Percentiles rank a stretch among this genome's conserved stretches.
Conservation (phyloP, 2,888 invertebrate genomes). For the Plebejus argus region DNA sequence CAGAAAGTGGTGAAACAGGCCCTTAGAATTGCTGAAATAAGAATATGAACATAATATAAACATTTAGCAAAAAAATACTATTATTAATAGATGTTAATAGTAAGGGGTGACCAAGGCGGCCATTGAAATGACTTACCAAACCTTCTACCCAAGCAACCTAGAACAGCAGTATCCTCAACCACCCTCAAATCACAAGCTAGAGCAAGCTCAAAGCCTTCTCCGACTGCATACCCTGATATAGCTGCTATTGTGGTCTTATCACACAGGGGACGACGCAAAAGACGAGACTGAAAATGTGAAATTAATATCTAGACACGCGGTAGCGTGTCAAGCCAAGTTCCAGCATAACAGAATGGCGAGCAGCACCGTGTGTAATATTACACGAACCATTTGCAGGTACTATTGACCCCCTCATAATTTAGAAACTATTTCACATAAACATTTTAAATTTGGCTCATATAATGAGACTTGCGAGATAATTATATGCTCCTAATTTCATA, state of each 20-base stretch:
- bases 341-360: too few species aligned
- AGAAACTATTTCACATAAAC: too few species aligned
- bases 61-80: neutral
- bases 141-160: constrained; percentile 93
- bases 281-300: constrained; percentile 50
- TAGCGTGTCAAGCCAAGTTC: too few species aligned
- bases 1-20: too few species aligned
- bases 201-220: constrained; percentile 94
- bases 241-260: constrained; percentile 95
- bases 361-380: too few species aligned
- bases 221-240: constrained; percentile 93
- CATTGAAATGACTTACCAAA: constrained; percentile 82
- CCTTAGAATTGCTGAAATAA: neutral
- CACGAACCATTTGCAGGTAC: too few species aligned
- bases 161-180: constrained; percentile 90
- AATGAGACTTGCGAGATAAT: too few species aligned
- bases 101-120: neutral
- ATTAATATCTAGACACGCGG: too few species aligned
- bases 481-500: too few species aligned
- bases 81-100: neutral
- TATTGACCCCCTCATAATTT: too few species aligned
- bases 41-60: too few species aligned
- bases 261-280: constrained; percentile 80
- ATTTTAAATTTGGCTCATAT: too few species aligned
- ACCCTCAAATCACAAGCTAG: constrained; percentile 95